Evolutionary conservation across 2,113 vertebrate genomes (phyloP).

Genomic region (Bubalus kerabau): DNA sequence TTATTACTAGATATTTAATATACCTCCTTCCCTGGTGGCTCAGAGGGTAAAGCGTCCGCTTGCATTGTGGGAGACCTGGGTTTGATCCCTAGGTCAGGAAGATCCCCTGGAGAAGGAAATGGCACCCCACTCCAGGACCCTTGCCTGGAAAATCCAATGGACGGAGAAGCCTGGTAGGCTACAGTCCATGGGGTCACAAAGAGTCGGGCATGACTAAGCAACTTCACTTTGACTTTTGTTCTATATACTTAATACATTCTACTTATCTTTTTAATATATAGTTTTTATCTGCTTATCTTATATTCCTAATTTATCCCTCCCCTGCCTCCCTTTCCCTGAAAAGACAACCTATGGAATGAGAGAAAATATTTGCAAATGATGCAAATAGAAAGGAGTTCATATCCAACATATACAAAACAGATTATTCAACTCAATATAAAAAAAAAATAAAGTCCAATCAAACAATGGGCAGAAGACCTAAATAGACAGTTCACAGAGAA

Average conservation of each 20-base stretch:
- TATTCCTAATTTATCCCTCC: background rate
- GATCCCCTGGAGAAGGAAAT: background rate
- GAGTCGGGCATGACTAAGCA: fast-evolving
- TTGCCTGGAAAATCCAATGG: background rate
- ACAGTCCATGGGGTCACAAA: background rate
- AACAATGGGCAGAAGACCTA: background rate
- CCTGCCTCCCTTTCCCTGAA: background rate
- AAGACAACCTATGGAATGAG: background rate
- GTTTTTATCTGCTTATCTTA: background rate
- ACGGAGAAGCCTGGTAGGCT: background rate
- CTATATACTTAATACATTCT: background rate
- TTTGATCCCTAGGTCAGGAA: background rate
- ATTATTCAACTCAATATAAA: background rate
- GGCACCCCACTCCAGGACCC: background rate
- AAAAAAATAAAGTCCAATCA: too few relatives aligned
- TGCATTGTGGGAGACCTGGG: background rate
- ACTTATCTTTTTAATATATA: background rate
- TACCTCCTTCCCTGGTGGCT: background rate
- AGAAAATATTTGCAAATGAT: background rate
- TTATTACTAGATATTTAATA: background rate
- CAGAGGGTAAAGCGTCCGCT: too few relatives aligned
- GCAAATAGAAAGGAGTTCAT: background rate
- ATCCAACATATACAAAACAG: background rate
- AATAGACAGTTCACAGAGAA: background rate
- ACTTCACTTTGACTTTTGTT: background rate